Percentiles rank a stretch among this genome's conserved stretches.
Evolutionary conservation across 2,888 invertebrate genomes (phyloP).

Genomic region (Polymixis lichenea): DNA sequence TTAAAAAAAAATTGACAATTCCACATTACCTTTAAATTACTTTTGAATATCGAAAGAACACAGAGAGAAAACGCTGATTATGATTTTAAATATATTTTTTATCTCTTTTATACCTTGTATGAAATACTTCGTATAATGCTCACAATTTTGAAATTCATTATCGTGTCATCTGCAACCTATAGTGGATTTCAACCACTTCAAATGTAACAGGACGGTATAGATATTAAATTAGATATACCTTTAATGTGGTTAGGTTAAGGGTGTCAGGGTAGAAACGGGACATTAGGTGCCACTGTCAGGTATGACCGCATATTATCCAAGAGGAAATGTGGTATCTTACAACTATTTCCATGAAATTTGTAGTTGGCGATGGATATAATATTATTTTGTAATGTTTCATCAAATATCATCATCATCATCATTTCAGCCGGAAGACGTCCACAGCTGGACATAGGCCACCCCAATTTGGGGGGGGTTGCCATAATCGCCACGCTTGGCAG

Average conservation of each 20-base stretch:
- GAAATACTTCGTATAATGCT: no score
- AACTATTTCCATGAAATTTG: not conserved
- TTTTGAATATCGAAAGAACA: not conserved
- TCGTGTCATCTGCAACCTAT: no score
- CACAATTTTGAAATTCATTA: no score
- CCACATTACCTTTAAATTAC: no score
- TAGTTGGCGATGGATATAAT: not conserved
- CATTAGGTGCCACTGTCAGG: not conserved
- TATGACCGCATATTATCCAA: not conserved
- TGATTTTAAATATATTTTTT: not conserved
- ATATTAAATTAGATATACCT: not conserved
- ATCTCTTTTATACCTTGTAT: no score
- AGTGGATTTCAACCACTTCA: not conserved
- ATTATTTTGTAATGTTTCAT: no score
- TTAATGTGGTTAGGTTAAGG: constrained; percentile 3
- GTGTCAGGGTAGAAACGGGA: not conserved
- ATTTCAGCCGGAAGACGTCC: no score
- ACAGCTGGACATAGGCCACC: no score
- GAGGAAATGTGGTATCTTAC: not conserved
- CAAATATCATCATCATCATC: no score
- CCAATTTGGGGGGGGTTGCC: no score
- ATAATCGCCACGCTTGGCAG: no score
- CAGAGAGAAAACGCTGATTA: not conserved
- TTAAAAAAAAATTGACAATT: no score
- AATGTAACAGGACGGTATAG: not conserved